Evolutionary conservation across 1,140 invertebrate species (phyloP).

Genomic region (Capitella teleta): DNA sequence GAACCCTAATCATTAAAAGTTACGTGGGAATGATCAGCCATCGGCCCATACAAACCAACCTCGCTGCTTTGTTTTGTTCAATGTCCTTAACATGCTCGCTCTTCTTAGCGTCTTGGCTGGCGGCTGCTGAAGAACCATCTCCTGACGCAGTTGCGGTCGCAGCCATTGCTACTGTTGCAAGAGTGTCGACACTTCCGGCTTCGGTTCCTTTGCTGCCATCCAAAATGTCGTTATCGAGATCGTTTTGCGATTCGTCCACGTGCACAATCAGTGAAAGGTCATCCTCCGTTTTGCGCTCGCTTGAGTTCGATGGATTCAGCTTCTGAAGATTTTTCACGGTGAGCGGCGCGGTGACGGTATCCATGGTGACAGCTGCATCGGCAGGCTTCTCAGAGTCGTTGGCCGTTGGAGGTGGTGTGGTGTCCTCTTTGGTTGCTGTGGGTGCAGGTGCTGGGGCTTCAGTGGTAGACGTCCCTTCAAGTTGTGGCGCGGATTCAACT

Average conservation of each 20-base stretch:
- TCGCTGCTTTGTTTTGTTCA: slow-evolving; percentile 24
- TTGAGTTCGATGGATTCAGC: not conserved
- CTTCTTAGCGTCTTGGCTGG: slow-evolving; percentile 18
- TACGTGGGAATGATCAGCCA: no score
- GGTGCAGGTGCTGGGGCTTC: no score
- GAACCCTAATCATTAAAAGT: no score
- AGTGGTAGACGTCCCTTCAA: no score
- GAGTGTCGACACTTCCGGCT: slow-evolving; percentile 4
- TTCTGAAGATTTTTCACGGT: not conserved
- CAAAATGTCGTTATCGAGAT: slow-evolving; percentile 31
- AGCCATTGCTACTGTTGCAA: slow-evolving; percentile 2
- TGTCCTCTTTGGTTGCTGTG: no score
- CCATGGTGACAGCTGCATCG: no score
- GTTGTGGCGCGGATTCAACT: no score
- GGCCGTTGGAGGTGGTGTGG: no score
- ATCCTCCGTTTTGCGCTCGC: slow-evolving; percentile 15
- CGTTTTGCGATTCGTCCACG: slow-evolving; percentile 37
- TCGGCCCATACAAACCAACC: slow-evolving; percentile 28
- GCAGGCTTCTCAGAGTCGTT: no score
- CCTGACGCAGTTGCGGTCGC: not conserved
- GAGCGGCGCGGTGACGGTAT: no score
- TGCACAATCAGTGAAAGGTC: slow-evolving; percentile 33
- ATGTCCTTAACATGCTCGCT: slow-evolving; percentile 21
- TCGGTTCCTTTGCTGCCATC: slow-evolving; percentile 9
- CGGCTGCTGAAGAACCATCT: slow-evolving; percentile 8